phyloP scores from a whole-genome alignment of 2,797 vertebrate species.

The Gallinago solitaria region DNA sequence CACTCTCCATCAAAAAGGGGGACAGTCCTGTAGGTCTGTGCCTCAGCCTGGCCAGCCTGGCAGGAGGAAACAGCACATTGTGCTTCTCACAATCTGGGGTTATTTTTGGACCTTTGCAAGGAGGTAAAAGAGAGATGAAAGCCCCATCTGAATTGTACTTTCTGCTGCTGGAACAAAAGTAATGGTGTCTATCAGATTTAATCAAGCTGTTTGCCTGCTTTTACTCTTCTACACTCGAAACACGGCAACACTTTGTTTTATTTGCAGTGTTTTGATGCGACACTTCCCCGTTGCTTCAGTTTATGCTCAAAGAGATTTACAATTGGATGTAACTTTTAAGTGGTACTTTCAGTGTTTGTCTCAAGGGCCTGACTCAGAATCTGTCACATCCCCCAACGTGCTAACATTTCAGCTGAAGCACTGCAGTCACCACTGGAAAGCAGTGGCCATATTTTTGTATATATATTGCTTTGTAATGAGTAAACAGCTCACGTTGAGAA shows the following conservation, averaged over 20 bases:
- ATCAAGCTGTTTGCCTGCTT: conserved; percentile 40
- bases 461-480: not conserved
- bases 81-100: not conserved
- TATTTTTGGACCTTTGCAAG: conserved; percentile 43
- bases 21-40: not conserved
- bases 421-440: not conserved
- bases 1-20: not conserved
- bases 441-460: not conserved
- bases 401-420: conserved; percentile 16
- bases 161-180: conserved; percentile 20
- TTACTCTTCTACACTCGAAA: conserved; percentile 25
- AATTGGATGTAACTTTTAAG: conserved; percentile 29
- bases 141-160: conserved; percentile 13
- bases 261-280: not conserved
- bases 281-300: not conserved
- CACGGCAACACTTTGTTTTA: not conserved
- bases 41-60: not conserved
- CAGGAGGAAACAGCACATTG: not conserved
- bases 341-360: conserved; percentile 23
- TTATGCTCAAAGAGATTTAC: conserved; percentile 38
- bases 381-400: not conserved
- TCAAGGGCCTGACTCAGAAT: conserved; percentile 4
- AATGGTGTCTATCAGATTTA: conserved; percentile 31
- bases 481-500: not conserved
- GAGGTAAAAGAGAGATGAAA: conserved; percentile 31